Conservation (phyloP, 37 sponge, comb jelly and placozoan genomes). For the Diacarnus erythraeanus region DNA sequence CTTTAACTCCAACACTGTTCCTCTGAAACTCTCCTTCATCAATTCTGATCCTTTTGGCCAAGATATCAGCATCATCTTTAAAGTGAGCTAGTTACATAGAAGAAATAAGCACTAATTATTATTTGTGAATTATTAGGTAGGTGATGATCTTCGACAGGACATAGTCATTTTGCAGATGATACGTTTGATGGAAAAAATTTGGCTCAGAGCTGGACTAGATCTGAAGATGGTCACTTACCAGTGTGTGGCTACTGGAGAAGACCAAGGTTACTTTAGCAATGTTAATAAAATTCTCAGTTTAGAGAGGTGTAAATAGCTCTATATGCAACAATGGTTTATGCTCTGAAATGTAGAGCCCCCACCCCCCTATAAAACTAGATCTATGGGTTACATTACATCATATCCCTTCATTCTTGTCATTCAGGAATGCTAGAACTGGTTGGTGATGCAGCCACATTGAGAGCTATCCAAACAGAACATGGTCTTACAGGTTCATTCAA, state of each 20-base stretch:
- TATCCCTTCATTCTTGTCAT: background rate
- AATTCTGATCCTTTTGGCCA: slow-evolving; percentile 70
- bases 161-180: slow-evolving; percentile 80
- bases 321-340: too few relatives aligned
- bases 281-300: too few relatives aligned
- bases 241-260: slow-evolving; percentile 72
- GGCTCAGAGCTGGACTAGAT: slow-evolving; percentile 82
- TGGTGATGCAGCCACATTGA: slow-evolving; percentile 67
- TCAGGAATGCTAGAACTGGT: slow-evolving; percentile 83
- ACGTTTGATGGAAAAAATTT: slow-evolving; percentile 78
- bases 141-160: slow-evolving; percentile 90
- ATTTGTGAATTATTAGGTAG: slow-evolving; percentile 68
- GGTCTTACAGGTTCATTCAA: slow-evolving; percentile 89
- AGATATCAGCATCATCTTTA: slow-evolving; percentile 69
- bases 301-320: too few relatives aligned
- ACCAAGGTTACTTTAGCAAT: slow-evolving; percentile 46
- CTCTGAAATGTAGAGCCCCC: too few relatives aligned
- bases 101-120: too few relatives aligned
- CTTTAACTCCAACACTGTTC: slow-evolving; percentile 87
- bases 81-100: slow-evolving; percentile 39
- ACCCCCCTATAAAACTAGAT: too few relatives aligned
- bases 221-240: slow-evolving; percentile 83
- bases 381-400: too few relatives aligned
- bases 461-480: slow-evolving; percentile 84
- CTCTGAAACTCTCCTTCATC: slow-evolving; percentile 73